phyloP scores from a whole-genome alignment of 2,113 vertebrate species.

The Cyphomyrus discorhynchus region DNA sequence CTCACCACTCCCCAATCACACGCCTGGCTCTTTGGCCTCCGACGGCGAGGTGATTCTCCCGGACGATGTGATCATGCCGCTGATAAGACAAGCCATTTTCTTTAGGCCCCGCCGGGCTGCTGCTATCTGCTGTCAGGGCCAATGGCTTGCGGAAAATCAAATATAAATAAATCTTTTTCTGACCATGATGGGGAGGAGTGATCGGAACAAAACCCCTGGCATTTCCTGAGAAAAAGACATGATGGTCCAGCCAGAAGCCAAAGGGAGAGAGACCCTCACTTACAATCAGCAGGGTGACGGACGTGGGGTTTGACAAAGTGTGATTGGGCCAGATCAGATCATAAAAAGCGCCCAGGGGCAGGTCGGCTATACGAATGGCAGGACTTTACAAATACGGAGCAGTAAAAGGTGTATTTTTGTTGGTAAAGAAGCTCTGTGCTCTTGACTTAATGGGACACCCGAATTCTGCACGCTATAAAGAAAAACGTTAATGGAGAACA shows the following conservation, averaged over 20 bases:
- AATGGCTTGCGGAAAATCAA: constrained; percentile 29
- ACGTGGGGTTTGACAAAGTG: not conserved
- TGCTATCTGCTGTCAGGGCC: constrained; percentile 19
- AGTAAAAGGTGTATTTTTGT: not conserved
- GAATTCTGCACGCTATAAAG: not conserved
- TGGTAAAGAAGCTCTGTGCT: not conserved
- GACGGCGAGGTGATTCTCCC: constrained; percentile 12
- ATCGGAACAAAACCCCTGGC: not conserved
- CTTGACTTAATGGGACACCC: not conserved
- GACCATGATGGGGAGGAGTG: not conserved
- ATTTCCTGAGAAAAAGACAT: not conserved
- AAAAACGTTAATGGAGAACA: not conserved
- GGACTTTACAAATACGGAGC: not conserved
- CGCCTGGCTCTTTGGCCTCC: constrained; percentile 21
- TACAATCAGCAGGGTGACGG: not conserved
- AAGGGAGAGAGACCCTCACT: not conserved
- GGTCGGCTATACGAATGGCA: not conserved
- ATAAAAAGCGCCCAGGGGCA: not conserved
- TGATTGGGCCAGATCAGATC: not conserved
- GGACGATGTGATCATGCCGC: constrained; percentile 5
- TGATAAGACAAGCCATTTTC: constrained; percentile 20
- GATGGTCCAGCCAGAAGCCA: not conserved
- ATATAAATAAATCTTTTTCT: not conserved
- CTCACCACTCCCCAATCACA: constrained; percentile 21
- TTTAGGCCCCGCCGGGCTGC: not conserved